These are phyloP conservation scores for Hermodice carunculata DNA, from an alignment of 2,888 invertebrate genomes.

Conservation along the genomic window DNA sequence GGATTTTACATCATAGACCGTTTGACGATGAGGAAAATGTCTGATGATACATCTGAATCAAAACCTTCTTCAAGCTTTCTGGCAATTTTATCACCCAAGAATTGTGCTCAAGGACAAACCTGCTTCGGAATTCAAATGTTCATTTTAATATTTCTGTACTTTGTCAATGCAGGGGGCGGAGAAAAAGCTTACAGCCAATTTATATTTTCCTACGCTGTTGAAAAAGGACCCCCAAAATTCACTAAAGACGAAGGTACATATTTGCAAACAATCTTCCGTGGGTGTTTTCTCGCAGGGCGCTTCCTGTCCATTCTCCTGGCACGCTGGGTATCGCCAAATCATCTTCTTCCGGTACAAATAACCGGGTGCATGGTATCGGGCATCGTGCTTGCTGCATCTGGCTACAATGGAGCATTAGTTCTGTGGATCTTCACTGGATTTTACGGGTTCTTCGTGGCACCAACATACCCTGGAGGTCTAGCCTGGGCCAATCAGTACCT, in stretches of 20 bases:
- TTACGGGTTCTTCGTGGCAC: conserved; percentile 20
- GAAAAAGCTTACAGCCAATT: conserved; percentile 21
- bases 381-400: conserved; percentile 4
- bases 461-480: conserved; percentile 18
- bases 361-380: background rate
- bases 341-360: conserved; percentile 2
- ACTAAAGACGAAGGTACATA: background rate
- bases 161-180: background rate
- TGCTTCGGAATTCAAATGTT: background rate
- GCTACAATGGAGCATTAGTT: background rate
- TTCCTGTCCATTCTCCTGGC: conserved; percentile 6
- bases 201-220: conserved; percentile 16
- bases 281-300: conserved; percentile 15
- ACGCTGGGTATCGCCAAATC: background rate
- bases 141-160: conserved; percentile 8
- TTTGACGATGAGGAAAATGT: background rate
- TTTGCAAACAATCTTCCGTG: conserved; percentile 12
- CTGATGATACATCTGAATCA: background rate
- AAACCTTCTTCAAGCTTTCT: background rate
- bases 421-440: conserved; percentile 20
- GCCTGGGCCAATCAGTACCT: conserved; percentile 27
- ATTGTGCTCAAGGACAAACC: background rate
- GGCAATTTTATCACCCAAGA: background rate
- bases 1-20: background rate
- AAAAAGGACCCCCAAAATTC: background rate